phyloP scores from a whole-genome alignment of 2,888 invertebrate species.

The Acrobasis repandana region DNA sequence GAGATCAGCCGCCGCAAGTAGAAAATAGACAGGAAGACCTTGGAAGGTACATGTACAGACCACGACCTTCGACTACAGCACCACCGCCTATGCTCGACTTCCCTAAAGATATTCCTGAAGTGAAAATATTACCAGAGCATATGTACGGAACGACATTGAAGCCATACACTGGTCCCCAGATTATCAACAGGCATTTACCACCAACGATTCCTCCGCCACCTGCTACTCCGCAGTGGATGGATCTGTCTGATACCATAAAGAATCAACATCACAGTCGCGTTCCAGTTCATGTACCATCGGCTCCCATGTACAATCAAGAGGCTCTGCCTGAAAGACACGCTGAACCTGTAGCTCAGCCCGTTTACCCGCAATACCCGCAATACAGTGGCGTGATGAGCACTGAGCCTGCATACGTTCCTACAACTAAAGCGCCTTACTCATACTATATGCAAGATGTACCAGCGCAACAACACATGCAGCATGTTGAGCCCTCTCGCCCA shows the following conservation, averaged over 20 bases:
- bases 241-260: slow-evolving; percentile 30
- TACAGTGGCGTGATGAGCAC: not conserved
- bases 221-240: slow-evolving; percentile 36
- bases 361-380: not conserved
- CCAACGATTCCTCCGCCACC: slow-evolving; percentile 36
- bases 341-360: not conserved
- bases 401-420: not conserved
- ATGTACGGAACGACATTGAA: not conserved
- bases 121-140: slow-evolving; percentile 15
- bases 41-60: slow-evolving; percentile 44
- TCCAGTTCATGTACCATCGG: not conserved
- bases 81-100: slow-evolving; percentile 23
- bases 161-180: slow-evolving; percentile 8
- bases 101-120: slow-evolving; percentile 15
- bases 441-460: not conserved
- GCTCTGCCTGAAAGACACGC: not conserved
- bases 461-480: not conserved
- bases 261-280: not conserved
- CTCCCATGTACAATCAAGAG: not conserved
- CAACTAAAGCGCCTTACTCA: slow-evolving; percentile 2
- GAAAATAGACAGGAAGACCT: slow-evolving; percentile 51
- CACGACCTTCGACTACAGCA: slow-evolving; percentile 39
- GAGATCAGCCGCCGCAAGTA: slow-evolving; percentile 46
- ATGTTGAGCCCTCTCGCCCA: not conserved
- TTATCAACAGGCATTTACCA: slow-evolving; percentile 28